phyloP scores from a whole-genome alignment of 1,140 invertebrate genomes.

The Phenacoccus solenopsis region DNA sequence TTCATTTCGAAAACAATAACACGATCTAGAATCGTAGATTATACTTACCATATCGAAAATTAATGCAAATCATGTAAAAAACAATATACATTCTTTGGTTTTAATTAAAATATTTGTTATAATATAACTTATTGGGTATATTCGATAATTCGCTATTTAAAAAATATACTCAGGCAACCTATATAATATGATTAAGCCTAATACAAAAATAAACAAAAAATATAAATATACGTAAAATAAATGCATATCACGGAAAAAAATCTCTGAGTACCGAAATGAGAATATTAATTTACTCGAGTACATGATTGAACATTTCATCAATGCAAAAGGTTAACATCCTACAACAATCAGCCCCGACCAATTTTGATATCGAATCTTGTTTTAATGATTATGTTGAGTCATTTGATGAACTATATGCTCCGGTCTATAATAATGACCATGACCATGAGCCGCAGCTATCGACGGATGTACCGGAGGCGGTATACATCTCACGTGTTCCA shows the following conservation, averaged over 20 bases:
- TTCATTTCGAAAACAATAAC: too few relatives aligned
- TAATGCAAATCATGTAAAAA: too few relatives aligned
- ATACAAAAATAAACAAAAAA: not conserved
- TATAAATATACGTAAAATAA: not conserved
- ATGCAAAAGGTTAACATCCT: not conserved
- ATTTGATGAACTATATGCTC: conserved; percentile 21
- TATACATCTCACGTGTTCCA: conserved; percentile 94
- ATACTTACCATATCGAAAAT: too few relatives aligned
- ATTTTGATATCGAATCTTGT: too few relatives aligned
- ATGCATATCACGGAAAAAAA: not conserved
- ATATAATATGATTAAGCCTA: not conserved
- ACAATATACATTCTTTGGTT: not conserved
- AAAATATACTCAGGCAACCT: not conserved
- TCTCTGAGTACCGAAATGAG: not conserved
- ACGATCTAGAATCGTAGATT: too few relatives aligned
- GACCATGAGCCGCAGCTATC: conserved; percentile 39
- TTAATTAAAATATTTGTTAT: not conserved
- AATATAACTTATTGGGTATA: too few relatives aligned
- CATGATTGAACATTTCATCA: too few relatives aligned
- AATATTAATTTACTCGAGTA: not conserved
- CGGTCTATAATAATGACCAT: conserved; percentile 31
- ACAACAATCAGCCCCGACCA: not conserved
- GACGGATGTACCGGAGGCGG: conserved; percentile 81
- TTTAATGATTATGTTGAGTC: not conserved
- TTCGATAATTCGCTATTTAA: not conserved